phyloP scores from a whole-genome alignment of 37 sponge, comb jelly and placozoan species.

The Hexactinellida sp. region DNA sequence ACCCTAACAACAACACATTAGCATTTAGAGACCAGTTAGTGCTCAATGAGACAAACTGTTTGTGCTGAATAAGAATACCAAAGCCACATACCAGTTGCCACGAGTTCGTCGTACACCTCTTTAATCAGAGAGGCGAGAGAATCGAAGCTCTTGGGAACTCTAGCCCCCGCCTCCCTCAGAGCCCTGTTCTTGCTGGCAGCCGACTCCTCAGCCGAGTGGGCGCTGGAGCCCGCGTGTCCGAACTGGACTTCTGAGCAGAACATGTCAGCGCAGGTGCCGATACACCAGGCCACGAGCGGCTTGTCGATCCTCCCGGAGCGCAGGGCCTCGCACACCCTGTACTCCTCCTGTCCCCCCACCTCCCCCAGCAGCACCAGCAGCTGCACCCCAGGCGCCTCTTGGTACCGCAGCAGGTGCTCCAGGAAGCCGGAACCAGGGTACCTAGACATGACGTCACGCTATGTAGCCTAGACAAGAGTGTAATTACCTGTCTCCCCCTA shows the following conservation, averaged over 20 bases:
- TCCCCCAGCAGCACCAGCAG: constrained; percentile 88
- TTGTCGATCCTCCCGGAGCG: constrained; percentile 74
- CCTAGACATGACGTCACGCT: constrained; percentile 24
- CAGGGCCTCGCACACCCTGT: constrained; percentile 58
- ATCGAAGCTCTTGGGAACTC: constrained; percentile 88
- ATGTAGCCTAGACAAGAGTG: too few relatives aligned
- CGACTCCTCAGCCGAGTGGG: constrained; percentile 76
- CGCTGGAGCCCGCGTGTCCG: constrained; percentile 92
- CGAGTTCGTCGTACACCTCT: constrained; percentile 76
- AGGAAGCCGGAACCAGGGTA: constrained; percentile 88
- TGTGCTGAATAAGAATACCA: too few relatives aligned
- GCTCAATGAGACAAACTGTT: too few relatives aligned
- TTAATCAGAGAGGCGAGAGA: constrained; percentile 60
- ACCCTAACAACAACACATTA: too few relatives aligned
- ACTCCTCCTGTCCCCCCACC: constrained; percentile 96
- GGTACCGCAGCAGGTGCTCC: constrained; percentile 78
- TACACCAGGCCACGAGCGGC: constrained; percentile 90
- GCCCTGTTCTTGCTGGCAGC: constrained; percentile 87
- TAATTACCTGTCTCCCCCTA: constrained; percentile 84
- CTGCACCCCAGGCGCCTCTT: constrained; percentile 72
- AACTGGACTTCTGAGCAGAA: constrained; percentile 95
- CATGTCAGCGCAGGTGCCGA: constrained; percentile 88
- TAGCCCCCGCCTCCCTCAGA: constrained; percentile 67
- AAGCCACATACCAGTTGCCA: constrained; percentile 41
- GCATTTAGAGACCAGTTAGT: too few relatives aligned